Percentiles rank a stretch among this genome's conserved stretches.
Conservation (phyloP, 2,888 invertebrate species). For the Gonocerus acuteangulatus region DNA sequence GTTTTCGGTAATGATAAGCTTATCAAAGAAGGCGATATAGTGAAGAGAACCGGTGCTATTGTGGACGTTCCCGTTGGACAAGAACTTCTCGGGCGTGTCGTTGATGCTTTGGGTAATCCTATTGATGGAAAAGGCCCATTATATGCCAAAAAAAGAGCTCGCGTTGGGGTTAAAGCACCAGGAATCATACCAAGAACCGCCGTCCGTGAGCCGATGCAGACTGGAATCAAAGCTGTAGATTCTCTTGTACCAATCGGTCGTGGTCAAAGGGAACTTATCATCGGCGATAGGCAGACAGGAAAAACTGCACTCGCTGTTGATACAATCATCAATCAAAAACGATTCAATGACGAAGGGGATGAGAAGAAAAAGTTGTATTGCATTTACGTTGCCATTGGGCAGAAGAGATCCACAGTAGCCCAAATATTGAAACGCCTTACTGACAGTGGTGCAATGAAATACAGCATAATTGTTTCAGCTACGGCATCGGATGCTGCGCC, state of each 20-base stretch:
- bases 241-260: slow-evolving; percentile 97
- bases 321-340: slow-evolving; percentile 98
- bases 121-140: slow-evolving; percentile 77
- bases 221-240: slow-evolving; percentile 99
- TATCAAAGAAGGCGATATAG: slow-evolving; percentile 97
- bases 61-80: slow-evolving; percentile 99
- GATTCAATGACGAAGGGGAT: slow-evolving; percentile 91
- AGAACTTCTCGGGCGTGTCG: slow-evolving; percentile 90
- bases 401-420: no score
- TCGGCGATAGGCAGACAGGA: slow-evolving; percentile 98
- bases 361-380: no score
- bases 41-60: no score
- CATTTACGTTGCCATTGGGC: no score
- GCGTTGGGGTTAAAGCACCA: slow-evolving; percentile 83
- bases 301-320: slow-evolving; percentile 99
- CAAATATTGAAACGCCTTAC: slow-evolving; percentile 93
- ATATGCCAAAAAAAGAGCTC: slow-evolving; percentile 59
- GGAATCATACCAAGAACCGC: slow-evolving; percentile 98
- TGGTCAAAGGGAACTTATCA: slow-evolving; percentile 99
- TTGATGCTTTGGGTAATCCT: slow-evolving; percentile 98
- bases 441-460: slow-evolving; percentile 84
- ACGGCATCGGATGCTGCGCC: slow-evolving; percentile 99
- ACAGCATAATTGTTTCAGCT: slow-evolving; percentile 95
- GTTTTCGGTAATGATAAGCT: no score
- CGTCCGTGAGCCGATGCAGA: slow-evolving; percentile 99